These are phyloP conservation scores for Dicycla oo DNA, from an alignment of 2,888 invertebrate genomes.

Conservation along the genomic window DNA sequence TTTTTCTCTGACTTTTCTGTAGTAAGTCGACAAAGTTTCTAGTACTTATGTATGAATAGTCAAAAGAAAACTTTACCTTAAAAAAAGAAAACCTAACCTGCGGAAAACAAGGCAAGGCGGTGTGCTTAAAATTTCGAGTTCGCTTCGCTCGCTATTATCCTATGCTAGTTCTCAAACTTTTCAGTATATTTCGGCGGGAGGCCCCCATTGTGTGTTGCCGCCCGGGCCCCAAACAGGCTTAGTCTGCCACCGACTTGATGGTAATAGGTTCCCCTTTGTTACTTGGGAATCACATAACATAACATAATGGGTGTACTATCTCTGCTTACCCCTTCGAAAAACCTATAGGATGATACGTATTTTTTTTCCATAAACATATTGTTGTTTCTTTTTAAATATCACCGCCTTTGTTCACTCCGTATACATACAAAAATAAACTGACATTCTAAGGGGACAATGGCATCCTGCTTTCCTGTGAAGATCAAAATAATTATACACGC, in stretches of 20 bases:
- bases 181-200: no score
- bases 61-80: no score
- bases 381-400: constrained; percentile 29
- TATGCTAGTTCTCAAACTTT: no score
- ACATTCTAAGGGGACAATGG: constrained; percentile 9
- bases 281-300: neutral
- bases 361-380: neutral
- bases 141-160: no score
- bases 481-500: constrained; percentile 50
- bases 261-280: neutral
- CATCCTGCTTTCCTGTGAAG: constrained; percentile 1
- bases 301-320: neutral
- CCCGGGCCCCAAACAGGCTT: no score
- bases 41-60: no score
- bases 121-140: no score
- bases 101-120: no score
- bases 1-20: no score
- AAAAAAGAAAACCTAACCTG: no score
- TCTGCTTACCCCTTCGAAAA: neutral
- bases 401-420: constrained; percentile 17
- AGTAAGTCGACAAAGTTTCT: no score
- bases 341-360: neutral
- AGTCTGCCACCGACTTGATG: neutral
- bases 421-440: constrained; percentile 36
- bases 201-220: no score